phyloP scores from a whole-genome alignment of 2,113 vertebrate genomes.

The Pedionomus torquatus region DNA sequence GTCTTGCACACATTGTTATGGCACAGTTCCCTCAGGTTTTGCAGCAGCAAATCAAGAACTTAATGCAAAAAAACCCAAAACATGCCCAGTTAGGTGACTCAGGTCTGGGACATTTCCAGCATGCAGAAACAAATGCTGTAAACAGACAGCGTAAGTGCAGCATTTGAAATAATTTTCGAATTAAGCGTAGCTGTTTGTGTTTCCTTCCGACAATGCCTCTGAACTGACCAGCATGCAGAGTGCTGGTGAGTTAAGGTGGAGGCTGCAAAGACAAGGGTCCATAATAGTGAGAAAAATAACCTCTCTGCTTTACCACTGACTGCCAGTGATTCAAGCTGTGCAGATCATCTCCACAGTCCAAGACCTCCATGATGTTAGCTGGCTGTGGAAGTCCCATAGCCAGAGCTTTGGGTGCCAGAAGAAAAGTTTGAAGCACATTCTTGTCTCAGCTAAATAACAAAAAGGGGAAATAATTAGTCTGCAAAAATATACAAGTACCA shows the following conservation, averaged over 20 bases:
- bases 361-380: neutral
- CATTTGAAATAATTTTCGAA: neutral
- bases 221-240: accelerated
- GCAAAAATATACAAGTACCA: neutral
- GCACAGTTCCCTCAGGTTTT: neutral
- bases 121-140: neutral
- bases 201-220: neutral
- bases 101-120: neutral
- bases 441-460: neutral
- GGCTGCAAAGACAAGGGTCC: neutral
- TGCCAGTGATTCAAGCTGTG: neutral
- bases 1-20: neutral
- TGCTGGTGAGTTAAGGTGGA: neutral
- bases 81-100: neutral
- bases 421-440: neutral
- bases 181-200: neutral
- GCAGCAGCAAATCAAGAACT: neutral
- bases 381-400: neutral
- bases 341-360: neutral
- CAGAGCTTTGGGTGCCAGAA: neutral
- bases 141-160: neutral
- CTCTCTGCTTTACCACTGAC: neutral
- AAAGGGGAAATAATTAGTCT: neutral
- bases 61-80: neutral
- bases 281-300: neutral